Conservation (phyloP, 2,113 vertebrate genomes). For the Bostrychus sinensis region DNA sequence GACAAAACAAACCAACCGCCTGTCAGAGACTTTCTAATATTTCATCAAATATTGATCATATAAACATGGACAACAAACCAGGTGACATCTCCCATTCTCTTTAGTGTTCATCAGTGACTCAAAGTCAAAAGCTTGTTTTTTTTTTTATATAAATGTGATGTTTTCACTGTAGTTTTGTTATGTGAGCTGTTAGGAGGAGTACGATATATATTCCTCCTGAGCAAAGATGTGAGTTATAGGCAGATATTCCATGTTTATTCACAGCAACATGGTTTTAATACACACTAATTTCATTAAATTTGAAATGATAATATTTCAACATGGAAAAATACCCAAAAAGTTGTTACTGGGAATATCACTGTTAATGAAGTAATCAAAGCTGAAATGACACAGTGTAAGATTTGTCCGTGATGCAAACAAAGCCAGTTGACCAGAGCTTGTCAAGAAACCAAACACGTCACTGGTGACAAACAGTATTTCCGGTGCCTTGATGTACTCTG, state of each 20-base stretch:
- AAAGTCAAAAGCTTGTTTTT: not conserved
- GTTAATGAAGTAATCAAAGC: not conserved
- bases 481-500: constrained; percentile 71
- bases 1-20: constrained; percentile 57
- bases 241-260: too few species aligned
- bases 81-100: not conserved
- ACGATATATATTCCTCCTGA: too few species aligned
- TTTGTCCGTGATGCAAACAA: constrained; percentile 30
- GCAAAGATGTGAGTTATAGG: too few species aligned
- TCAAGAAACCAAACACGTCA: constrained; percentile 63
- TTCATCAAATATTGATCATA: constrained; percentile 23
- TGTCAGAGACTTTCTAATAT: constrained; percentile 13
- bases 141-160: too few species aligned
- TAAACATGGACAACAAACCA: not conserved
- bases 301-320: too few species aligned
- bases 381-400: not conserved
- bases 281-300: too few species aligned
- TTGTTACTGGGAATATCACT: too few species aligned
- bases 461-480: constrained; percentile 62
- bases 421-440: constrained; percentile 38
- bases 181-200: too few species aligned
- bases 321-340: too few species aligned
- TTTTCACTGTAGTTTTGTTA: too few species aligned
- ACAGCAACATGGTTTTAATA: too few species aligned
- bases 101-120: not conserved